These are phyloP conservation scores for Cottus gobio DNA, from an alignment of 2,113 vertebrate genomes.

Conservation along the genomic window DNA sequence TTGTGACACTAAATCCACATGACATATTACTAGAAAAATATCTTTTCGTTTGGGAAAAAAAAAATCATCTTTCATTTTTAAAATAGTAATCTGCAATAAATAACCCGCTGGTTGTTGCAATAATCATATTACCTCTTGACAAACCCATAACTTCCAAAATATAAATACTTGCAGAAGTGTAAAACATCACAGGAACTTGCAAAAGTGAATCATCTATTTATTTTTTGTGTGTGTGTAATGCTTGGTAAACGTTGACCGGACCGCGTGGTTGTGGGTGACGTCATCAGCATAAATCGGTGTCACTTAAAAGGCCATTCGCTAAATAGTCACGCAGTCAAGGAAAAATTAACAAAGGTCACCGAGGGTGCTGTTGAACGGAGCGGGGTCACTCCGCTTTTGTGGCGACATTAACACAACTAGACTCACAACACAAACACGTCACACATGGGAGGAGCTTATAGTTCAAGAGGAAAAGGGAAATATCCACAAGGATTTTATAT, in stretches of 20 bases:
- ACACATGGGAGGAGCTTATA: not conserved
- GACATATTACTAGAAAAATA: not conserved
- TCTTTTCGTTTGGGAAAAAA: not conserved
- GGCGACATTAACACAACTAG: constrained; percentile 23
- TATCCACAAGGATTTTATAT: not conserved
- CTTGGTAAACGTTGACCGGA: constrained; percentile 42
- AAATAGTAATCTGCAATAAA: not conserved
- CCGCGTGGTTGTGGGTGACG: constrained; percentile 32
- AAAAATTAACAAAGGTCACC: constrained; percentile 71
- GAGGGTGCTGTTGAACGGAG: constrained; percentile 21
- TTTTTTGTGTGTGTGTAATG: not conserved
- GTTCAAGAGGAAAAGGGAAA: not conserved
- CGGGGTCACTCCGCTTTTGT: constrained; percentile 35
- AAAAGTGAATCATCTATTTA: not conserved
- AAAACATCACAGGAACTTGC: constrained; percentile 21
- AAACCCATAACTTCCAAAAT: not conserved
- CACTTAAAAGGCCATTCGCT: constrained; percentile 56
- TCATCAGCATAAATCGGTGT: constrained; percentile 66
- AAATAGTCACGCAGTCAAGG: constrained; percentile 52
- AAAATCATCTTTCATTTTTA: not conserved
- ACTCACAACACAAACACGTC: not conserved
- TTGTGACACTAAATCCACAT: not conserved
- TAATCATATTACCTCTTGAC: not conserved
- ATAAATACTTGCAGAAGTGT: constrained; percentile 14
- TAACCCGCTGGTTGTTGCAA: not conserved